These are phyloP conservation scores for Hedychridium roseum DNA, from an alignment of 2,888 invertebrate genomes.

Conservation along the genomic window DNA sequence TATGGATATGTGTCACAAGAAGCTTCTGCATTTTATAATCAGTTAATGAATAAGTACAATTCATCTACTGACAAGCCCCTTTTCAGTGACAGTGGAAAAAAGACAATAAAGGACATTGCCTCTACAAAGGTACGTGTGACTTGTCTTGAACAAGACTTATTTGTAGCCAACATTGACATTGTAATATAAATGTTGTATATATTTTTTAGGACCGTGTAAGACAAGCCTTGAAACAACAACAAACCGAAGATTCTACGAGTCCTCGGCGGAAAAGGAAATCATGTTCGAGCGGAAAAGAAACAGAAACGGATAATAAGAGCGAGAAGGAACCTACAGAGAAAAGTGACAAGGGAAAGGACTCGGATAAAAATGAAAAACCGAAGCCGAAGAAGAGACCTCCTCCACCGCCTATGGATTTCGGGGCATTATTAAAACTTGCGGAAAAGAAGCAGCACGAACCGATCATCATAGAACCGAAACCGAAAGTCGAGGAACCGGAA, in stretches of 20 bases:
- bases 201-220: conserved; percentile 72
- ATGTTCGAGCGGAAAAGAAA: conserved; percentile 49
- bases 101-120: conserved; percentile 65
- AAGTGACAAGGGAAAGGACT: conserved; percentile 49
- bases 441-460: conserved; percentile 86
- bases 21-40: conserved; percentile 81
- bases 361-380: conserved; percentile 61
- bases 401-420: conserved; percentile 82
- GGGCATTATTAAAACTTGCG: conserved; percentile 80
- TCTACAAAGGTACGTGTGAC: conserved; percentile 65
- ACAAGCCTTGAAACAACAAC: conserved; percentile 76
- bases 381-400: conserved; percentile 69
- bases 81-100: conserved; percentile 69
- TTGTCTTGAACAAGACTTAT: too few species aligned
- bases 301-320: conserved; percentile 59
- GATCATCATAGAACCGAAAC: conserved; percentile 68
- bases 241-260: conserved; percentile 76
- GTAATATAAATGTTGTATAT: too few species aligned
- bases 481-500: conserved; percentile 68
- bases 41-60: conserved; percentile 86
- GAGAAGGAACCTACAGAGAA: conserved; percentile 55
- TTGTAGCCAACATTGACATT: too few species aligned
- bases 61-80: conserved; percentile 75
- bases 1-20: conserved; percentile 89
- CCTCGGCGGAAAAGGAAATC: conserved; percentile 71